These are phyloP conservation scores for Fragum fragum DNA, from an alignment of 2,888 invertebrate genomes.

Conservation along the genomic window DNA sequence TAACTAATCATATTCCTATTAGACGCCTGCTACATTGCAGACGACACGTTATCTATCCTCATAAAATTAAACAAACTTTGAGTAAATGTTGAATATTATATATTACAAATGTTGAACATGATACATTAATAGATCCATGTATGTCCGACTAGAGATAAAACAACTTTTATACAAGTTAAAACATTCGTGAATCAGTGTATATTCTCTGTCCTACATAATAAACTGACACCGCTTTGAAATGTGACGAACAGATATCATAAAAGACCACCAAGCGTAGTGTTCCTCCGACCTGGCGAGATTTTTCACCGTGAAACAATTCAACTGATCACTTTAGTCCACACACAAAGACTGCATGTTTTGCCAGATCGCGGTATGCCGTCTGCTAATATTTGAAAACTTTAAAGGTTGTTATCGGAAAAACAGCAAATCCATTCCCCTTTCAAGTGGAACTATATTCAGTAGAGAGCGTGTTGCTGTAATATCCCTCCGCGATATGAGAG, in stretches of 20 bases:
- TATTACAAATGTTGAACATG: conserved; percentile 18
- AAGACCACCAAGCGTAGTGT: conserved; percentile 60
- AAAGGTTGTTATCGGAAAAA: conserved; percentile 28
- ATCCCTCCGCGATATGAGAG: conserved; percentile 57
- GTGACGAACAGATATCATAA: conserved; percentile 65
- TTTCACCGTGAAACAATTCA: conserved; percentile 5
- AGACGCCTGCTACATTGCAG: conserved; percentile 6
- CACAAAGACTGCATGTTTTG: conserved; percentile 25
- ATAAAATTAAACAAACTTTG: neutral
- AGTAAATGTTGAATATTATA: neutral
- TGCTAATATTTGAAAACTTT: conserved; percentile 32
- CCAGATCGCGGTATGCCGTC: conserved; percentile 22
- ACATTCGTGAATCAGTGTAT: conserved; percentile 16
- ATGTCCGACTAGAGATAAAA: conserved; percentile 13
- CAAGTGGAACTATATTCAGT: conserved; percentile 58
- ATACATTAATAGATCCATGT: conserved; percentile 19
- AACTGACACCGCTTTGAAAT: conserved; percentile 65
- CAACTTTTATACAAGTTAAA: conserved; percentile 25
- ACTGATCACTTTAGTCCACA: conserved; percentile 6
- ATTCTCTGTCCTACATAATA: conserved; percentile 52
- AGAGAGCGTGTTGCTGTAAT: conserved; percentile 39
- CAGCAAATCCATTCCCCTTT: conserved; percentile 27
- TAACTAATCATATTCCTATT: conserved; percentile 5
- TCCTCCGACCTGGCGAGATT: conserved; percentile 15
- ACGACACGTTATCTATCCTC: conserved; percentile 8